Base-by-base conservation (phyloP, 2,888 invertebrate genomes). In the Eupithecia exiguata region DNA sequence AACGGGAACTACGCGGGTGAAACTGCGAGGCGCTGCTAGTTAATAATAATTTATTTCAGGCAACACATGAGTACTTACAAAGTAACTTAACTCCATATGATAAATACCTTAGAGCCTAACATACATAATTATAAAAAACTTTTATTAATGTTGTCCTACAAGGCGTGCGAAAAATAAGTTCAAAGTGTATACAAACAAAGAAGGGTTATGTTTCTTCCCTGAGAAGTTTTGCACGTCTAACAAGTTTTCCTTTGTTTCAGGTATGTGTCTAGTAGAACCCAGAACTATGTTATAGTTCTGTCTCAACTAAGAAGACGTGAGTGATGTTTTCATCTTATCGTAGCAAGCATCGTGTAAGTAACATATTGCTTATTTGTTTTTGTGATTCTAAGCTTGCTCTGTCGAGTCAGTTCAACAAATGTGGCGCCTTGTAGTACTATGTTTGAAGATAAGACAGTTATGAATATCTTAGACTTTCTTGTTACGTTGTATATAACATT, bases 361-460 rank as follows among this genome's bases (percentile, higher is more conserved):
- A 79, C 77, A 74, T 75, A 75, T 78, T 79, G 77, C 81, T 78
- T 82, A 77, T 80, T 78, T 80, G 75, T 77, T 72, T 61, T 69
- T 36, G 35, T 68, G 49, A 62, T 49, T 35, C 66, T 66, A 5
- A 6, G 40, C 6, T 40, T 25, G 7, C 5, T 43, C 18, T 43
- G 74, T 69, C 49, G 38, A 63, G 75, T 69, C 69, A 53, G 75
- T 69, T 63, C 87, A 87, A 88, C 83, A 81, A 86, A 89, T 88
- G 85, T 85, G 88, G 87, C 88, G 88, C 86, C 89, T 63, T 68
- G 79, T 73, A 62, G 5, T 72, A 58, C 73, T 35, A 69, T 69
- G 65, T 58, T 71, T 67, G 30, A 43, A 70, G 53, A 74, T 38
- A 61, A 68, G 7, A 62, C 62, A 62, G 62, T 62, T 35, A 35